Conservation (phyloP, 1,140 invertebrate genomes). For the Wiebesia pumilae region DNA sequence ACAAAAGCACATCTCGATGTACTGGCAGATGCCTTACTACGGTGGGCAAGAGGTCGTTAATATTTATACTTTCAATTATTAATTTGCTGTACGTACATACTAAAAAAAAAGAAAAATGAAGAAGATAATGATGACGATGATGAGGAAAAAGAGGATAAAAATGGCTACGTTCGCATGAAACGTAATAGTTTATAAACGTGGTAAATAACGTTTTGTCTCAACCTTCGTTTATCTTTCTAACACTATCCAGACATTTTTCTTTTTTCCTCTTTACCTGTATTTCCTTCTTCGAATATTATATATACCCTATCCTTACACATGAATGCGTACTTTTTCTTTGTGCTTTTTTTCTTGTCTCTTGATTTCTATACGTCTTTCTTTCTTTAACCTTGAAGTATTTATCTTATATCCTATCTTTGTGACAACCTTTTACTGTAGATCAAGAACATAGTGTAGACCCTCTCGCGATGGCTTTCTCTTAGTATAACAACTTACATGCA, state of each 20-base stretch:
- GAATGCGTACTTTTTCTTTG: neutral
- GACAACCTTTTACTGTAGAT: too few relatives aligned
- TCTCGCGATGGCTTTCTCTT: too few relatives aligned
- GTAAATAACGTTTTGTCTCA: neutral
- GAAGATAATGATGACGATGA: neutral
- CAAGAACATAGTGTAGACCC: too few relatives aligned
- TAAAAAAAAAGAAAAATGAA: neutral
- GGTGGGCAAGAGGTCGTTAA: slow-evolving; percentile 94
- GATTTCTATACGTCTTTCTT: too few relatives aligned
- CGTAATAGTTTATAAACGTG: slow-evolving; percentile 16
- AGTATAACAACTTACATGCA: neutral
- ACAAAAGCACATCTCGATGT: slow-evolving; percentile 96
- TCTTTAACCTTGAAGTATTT: too few relatives aligned
- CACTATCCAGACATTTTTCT: neutral
- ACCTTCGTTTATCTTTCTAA: neutral
- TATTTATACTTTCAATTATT: slow-evolving; percentile 34
- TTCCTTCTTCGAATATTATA: neutral
- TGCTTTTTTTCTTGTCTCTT: neutral
- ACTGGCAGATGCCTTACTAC: slow-evolving; percentile 91
- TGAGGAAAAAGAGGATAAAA: neutral
- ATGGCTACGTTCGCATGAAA: neutral
- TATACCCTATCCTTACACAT: neutral
- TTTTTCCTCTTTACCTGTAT: neutral
- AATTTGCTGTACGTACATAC: slow-evolving; percentile 2
- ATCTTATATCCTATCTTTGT: too few relatives aligned